Evolutionary conservation across 2,888 invertebrate genomes (phyloP).

Genomic region (Oxytorus armatus): DNA sequence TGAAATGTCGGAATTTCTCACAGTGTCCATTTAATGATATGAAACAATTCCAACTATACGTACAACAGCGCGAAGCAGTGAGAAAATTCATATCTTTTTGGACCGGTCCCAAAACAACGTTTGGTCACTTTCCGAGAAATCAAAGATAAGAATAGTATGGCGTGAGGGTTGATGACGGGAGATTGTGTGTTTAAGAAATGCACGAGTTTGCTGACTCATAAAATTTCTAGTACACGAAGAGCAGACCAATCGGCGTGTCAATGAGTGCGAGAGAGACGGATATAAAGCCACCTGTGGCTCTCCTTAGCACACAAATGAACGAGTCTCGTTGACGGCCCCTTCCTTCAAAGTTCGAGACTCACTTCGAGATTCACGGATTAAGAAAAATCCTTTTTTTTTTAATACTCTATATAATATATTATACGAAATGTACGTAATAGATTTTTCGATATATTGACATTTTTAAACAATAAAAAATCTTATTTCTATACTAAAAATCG

Average conservation of each 20-base stretch:
- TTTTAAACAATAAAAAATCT: too few species aligned
- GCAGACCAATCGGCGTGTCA: conserved; percentile 32
- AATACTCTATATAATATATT: too few species aligned
- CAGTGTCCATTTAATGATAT: too few species aligned
- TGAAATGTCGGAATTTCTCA: too few species aligned
- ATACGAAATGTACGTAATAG: too few species aligned
- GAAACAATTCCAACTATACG: too few species aligned
- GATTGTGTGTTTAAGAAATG: not conserved
- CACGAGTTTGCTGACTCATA: conserved; percentile 42
- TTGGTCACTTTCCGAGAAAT: conserved; percentile 7
- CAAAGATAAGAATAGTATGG: not conserved
- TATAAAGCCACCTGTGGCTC: conserved; percentile 60
- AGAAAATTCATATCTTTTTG: conserved; percentile 5
- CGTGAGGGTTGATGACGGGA: conserved; percentile 8
- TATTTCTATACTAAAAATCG: too few species aligned
- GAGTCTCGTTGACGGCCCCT: conserved; percentile 15
- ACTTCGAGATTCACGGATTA: too few species aligned
- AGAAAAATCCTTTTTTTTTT: too few species aligned
- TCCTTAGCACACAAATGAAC: conserved; percentile 26
- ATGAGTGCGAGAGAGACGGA: conserved; percentile 15
- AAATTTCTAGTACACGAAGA: not conserved
- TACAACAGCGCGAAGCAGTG: too few species aligned
- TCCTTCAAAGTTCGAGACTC: not conserved
- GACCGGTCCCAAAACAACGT: conserved; percentile 1
- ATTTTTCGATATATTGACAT: too few species aligned